These are phyloP conservation scores for Epizoanthus scotinus DNA, from an alignment of 92 coral and sea anemone species.

Conservation along the genomic window DNA sequence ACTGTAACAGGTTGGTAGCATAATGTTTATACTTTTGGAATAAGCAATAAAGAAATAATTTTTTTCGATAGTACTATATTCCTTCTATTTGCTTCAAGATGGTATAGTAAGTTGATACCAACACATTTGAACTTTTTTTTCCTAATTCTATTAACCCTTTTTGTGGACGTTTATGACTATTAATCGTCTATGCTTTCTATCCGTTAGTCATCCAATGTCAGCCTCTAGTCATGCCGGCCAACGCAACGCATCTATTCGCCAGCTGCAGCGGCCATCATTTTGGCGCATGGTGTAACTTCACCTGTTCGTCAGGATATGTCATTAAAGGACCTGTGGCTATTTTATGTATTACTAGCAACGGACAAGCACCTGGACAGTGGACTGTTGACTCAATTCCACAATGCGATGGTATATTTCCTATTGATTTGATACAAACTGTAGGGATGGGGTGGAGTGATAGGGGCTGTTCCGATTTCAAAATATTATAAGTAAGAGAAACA, in stretches of 20 bases:
- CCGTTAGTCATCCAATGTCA: slow-evolving; percentile 3
- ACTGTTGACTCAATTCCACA: background rate
- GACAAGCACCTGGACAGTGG: background rate
- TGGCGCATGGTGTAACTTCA: slow-evolving; percentile 10
- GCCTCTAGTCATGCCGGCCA: background rate
- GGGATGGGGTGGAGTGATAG: no score
- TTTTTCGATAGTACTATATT: no score
- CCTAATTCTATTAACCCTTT: no score
- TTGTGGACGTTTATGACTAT: no score
- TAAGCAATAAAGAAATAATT: no score
- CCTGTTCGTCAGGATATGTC: background rate
- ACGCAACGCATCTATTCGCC: background rate
- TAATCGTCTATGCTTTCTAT: background rate
- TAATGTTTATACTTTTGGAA: no score
- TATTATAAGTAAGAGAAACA: no score
- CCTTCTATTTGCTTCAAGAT: no score
- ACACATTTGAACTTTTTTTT: no score
- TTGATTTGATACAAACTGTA: no score
- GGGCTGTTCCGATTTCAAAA: no score
- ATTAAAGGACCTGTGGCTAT: background rate
- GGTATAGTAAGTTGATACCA: no score
- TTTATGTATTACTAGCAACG: background rate
- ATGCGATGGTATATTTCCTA: background rate
- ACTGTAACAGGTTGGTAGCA: background rate
- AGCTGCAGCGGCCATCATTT: slow-evolving; percentile 17